phyloP scores from a whole-genome alignment of 2,113 vertebrate species.

The Neofelis nebulosa region DNA sequence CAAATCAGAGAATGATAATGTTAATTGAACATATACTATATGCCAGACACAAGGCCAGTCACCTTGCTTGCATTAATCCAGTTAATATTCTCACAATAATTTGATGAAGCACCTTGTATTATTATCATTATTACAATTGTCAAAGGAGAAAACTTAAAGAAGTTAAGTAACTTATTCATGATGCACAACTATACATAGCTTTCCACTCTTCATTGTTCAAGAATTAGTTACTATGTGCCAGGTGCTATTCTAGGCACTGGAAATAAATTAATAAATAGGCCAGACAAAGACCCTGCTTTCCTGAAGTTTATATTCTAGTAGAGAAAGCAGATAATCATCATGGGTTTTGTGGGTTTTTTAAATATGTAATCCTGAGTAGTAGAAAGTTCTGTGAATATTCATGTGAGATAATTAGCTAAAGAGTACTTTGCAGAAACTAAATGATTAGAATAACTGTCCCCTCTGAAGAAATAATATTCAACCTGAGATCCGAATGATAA shows the following conservation, averaged over 20 bases:
- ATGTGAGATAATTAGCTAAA: neutral
- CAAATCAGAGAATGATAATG: neutral
- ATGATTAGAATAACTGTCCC: neutral
- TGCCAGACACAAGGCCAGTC: neutral
- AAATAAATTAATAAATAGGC: neutral
- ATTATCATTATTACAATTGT: neutral
- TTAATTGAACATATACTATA: neutral
- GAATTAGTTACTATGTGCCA: neutral
- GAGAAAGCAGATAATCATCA: neutral
- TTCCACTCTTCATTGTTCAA: neutral
- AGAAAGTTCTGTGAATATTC: neutral
- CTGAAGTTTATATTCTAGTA: neutral
- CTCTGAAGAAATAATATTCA: neutral
- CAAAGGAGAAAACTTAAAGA: neutral
- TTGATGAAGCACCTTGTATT: neutral
- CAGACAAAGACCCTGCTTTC: neutral
- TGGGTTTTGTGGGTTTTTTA: neutral
- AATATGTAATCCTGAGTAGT: neutral
- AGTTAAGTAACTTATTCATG: neutral
- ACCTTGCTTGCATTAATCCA: neutral
- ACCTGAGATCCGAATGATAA: neutral
- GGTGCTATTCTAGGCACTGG: neutral
- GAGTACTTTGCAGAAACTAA: neutral
- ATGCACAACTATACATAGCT: neutral
- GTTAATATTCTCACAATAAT: neutral